Evolutionary conservation across 2,797 vertebrate genomes (phyloP).

Genomic region (Notolepis coatsorum): DNA sequence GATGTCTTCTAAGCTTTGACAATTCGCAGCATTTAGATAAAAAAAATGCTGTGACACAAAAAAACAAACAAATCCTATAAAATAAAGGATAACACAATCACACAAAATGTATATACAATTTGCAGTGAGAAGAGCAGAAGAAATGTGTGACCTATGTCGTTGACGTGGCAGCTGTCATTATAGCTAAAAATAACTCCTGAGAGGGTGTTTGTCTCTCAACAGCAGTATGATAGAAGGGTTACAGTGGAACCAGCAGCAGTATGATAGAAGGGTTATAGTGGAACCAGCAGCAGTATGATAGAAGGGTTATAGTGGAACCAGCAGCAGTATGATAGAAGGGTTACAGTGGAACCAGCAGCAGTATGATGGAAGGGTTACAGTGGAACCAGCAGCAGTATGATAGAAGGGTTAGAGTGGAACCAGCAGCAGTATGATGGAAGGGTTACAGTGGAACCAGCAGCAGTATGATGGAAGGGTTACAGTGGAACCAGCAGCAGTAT

Average conservation of each 20-base stretch:
- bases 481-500: slow-evolving; percentile 12
- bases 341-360: slow-evolving; percentile 17
- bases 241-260: slow-evolving; percentile 23
- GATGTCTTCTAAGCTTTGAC: background rate
- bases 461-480: slow-evolving; percentile 31
- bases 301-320: slow-evolving; percentile 26
- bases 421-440: no score
- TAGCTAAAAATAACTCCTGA: slow-evolving; percentile 68
- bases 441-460: no score
- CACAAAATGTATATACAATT: slow-evolving; percentile 10
- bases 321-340: slow-evolving; percentile 38
- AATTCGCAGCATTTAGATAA: background rate
- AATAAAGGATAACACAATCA: background rate
- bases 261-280: slow-evolving; percentile 23
- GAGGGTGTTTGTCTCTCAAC: slow-evolving; percentile 31
- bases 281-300: slow-evolving; percentile 36
- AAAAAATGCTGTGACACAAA: background rate
- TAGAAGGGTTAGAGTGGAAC: slow-evolving; percentile 19
- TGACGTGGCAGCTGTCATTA: slow-evolving; percentile 58
- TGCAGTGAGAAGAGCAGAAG: slow-evolving; percentile 26
- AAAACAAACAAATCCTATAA: background rate
- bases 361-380: no score
- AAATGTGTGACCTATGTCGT: slow-evolving; percentile 54
- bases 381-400: slow-evolving; percentile 46
- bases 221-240: slow-evolving; percentile 37